phyloP scores from a whole-genome alignment of 2,797 vertebrate species.

The Loris lydekkerianus region DNA sequence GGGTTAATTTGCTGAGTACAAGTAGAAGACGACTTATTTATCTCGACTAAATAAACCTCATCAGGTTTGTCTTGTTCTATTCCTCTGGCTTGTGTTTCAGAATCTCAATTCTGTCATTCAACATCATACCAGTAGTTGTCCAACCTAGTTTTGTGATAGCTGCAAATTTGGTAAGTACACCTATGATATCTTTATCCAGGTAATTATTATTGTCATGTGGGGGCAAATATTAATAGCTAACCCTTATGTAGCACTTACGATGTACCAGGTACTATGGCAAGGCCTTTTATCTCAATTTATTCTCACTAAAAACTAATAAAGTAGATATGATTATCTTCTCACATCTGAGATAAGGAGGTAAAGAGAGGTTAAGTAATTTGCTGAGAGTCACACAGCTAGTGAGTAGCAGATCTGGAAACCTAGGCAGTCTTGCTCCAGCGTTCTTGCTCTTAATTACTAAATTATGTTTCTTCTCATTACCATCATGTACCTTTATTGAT shows the following conservation, averaged over 20 bases:
- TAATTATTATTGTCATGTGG: constrained; percentile 25
- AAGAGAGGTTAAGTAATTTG: neutral
- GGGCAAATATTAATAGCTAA: constrained; percentile 61
- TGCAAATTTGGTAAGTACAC: constrained; percentile 24
- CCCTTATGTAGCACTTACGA: neutral
- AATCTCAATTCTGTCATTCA: constrained; percentile 45
- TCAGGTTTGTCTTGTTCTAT: constrained; percentile 36
- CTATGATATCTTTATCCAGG: constrained; percentile 35
- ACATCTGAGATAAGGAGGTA: neutral
- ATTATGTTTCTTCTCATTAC: neutral
- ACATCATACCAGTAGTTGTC: neutral
- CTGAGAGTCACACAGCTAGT: neutral
- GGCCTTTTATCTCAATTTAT: constrained; percentile 48
- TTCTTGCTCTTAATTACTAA: constrained; percentile 29
- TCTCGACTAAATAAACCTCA: constrained; percentile 37
- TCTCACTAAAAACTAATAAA: constrained; percentile 19
- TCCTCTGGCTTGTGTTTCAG: constrained; percentile 45
- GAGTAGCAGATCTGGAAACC: constrained; percentile 12
- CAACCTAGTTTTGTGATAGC: neutral
- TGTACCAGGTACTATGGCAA: constrained; percentile 7
- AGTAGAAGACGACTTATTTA: neutral
- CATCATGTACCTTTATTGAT: neutral
- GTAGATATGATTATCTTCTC: constrained; percentile 29
- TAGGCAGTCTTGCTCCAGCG: neutral
- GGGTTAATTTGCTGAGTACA: constrained; percentile 36